Base-by-base conservation (phyloP, 2,797 vertebrate genomes). In the Pangasius krempfi region DNA sequence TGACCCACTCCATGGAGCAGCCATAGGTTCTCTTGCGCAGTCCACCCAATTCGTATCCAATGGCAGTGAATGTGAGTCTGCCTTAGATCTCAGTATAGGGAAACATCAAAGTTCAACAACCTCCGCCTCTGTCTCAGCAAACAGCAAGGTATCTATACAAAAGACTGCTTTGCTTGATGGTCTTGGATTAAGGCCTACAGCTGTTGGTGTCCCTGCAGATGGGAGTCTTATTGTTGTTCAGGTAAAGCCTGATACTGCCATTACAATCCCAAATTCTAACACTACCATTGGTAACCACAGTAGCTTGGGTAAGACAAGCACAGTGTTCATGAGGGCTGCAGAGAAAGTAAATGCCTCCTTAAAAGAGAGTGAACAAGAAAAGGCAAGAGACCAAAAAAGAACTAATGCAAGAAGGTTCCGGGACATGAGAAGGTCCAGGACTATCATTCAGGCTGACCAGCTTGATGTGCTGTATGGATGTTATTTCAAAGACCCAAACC, bases 401-500 rank as follows among this genome's bases (percentile, higher is more conserved):
- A 93, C 95, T 27, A 96, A 96, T 94, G 95, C 94, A 73, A 95
- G 95, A 86, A 88, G 95, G 25, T 97, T 96, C 89, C 93, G 94
- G 33, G 96, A 97, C 88, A 97, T 96, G 96, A 93, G 96, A 62
- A 97, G 98, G 82, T 97, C 98, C n/a, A 96, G 98, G 50, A 99
- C 98, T 86, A 98, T 98, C 89, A 98, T 99, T 92, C 95, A 98
- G 92, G 97, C 98, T 0, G 97, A 98, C 88, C 98, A 99, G 92
- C 96, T 99, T n/a, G 98, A 98, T 92, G 96, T 98, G 88, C 94
- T 99, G n/a, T 98, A 98, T 64, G 97, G 98, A 75, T 98, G 98
- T 96, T 99, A 99, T 91, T 97, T 98, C 93, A 97, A 97, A 95
- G 98, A 99, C 88, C 97, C 98, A 30, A 98, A 98, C 92, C 98